phyloP scores from a whole-genome alignment of 2,113 vertebrate species.

The Triplophysa rosa region DNA sequence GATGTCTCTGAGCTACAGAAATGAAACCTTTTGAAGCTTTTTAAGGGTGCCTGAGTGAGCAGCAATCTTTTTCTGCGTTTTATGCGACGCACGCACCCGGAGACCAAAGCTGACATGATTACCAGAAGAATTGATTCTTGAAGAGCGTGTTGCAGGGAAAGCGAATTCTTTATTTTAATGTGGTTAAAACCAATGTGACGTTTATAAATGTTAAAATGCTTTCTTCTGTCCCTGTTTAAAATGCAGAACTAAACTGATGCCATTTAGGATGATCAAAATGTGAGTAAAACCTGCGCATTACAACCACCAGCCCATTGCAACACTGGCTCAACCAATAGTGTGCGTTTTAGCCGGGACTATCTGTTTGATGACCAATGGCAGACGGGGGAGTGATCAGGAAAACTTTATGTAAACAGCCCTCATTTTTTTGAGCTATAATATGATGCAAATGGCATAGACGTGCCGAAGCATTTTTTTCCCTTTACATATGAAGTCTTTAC shows the following conservation, averaged over 20 bases:
- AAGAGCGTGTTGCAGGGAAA: constrained; percentile 48
- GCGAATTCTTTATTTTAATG: constrained; percentile 34
- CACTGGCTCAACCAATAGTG: too few relatives aligned
- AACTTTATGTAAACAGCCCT: too few relatives aligned
- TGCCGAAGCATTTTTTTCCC: not conserved
- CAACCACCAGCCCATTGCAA: too few relatives aligned
- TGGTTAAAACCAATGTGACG: not conserved
- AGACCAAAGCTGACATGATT: constrained; percentile 16
- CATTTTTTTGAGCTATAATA: too few relatives aligned
- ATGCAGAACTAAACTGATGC: too few relatives aligned
- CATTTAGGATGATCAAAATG: too few relatives aligned
- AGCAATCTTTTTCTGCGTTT: constrained; percentile 24
- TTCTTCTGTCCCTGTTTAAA: not conserved
- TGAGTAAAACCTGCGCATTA: too few relatives aligned
- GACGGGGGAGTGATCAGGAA: too few relatives aligned
- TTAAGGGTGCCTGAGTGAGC: constrained; percentile 26
- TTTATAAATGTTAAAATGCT: too few relatives aligned
- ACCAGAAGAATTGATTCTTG: constrained; percentile 33
- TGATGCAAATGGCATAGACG: too few relatives aligned
- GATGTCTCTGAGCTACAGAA: constrained; percentile 1
- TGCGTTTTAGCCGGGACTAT: too few relatives aligned
- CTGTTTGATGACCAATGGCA: too few relatives aligned
- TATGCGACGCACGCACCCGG: constrained; percentile 39
- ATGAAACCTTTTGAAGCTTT: constrained; percentile 37
- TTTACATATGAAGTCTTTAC: not conserved